phyloP scores from a whole-genome alignment of 2,797 vertebrate species.

The Amphiprion clarkii region DNA sequence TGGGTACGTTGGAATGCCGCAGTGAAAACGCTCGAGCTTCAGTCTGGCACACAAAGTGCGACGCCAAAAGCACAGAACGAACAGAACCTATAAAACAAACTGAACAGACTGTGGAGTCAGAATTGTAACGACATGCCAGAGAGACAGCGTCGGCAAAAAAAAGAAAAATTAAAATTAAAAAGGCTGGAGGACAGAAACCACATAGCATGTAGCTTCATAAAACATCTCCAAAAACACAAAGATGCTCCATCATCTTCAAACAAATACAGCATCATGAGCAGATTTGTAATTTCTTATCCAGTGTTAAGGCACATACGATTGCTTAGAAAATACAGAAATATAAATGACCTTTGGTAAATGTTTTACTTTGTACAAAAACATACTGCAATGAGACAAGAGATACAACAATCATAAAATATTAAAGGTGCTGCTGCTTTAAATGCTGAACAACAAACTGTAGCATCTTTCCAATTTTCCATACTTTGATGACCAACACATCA shows the following conservation, averaged over 20 bases:
- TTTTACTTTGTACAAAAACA: constrained; percentile 55
- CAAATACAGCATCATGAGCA: constrained; percentile 58
- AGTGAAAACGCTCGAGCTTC: constrained; percentile 46
- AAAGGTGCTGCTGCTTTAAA: constrained; percentile 61
- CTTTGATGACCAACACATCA: background rate
- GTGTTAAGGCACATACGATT: constrained; percentile 83
- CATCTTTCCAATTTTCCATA: constrained; percentile 16
- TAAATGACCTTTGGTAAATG: constrained; percentile 72
- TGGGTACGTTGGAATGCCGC: constrained; percentile 54
- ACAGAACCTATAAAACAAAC: constrained; percentile 55
- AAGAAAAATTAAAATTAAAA: constrained; percentile 6
- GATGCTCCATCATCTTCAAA: constrained; percentile 43
- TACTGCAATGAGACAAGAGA: constrained; percentile 44
- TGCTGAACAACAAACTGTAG: constrained; percentile 16
- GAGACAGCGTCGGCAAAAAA: constrained; percentile 47
- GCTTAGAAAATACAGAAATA: constrained; percentile 61
- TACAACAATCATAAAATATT: constrained; percentile 45
- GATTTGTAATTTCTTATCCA: constrained; percentile 77
- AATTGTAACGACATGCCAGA: constrained; percentile 42
- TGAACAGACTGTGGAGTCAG: constrained; percentile 40
- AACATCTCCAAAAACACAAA: constrained; percentile 47
- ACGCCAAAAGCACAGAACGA: constrained; percentile 41
- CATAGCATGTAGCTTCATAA: constrained; percentile 50
- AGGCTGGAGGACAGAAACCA: constrained; percentile 22
- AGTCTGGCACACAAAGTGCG: constrained; percentile 46